Evolutionary conservation across 2,888 invertebrate species (phyloP), one percentile per base, ranked within the genome.

Genomic region (Endotricha flammealis): DNA sequence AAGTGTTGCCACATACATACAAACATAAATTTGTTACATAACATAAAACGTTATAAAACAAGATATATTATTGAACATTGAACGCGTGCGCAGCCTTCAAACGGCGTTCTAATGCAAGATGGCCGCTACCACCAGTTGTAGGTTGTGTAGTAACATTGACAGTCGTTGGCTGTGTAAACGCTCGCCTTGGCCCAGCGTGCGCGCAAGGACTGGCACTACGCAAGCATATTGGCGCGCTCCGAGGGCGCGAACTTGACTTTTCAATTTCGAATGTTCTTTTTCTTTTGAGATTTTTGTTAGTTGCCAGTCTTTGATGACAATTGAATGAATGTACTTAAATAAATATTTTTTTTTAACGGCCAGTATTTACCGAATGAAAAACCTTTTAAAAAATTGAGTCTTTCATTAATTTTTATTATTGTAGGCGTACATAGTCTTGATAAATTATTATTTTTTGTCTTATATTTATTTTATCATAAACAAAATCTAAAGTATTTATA

Each of bases 131-230:
- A 39, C 38, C 41, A 36, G 42, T 52, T 46, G 54, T 55, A 58
- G 53, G 57, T 57, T 59, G 52, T 59, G 53, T 66, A 62, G 68
- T 68, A 62, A 69, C 68, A 69, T 69, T 69, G 68, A 66, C 68
- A 61, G 54, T 55, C 48, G 48, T 44, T 20, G 39, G 59, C 58
- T 51, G 56, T 53, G 52, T 52, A 51, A 58, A 55, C 53, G 52
- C 40, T 57, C 50, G 66, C 64, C 68, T 64, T 64, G 66, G 64
- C 62, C 62, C 57, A 52, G 56, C 62, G 57, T 55, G 48, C 34
- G 60, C 62, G 57, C 63, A 58, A 76, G 75, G 74, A 74, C 75
- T 61, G 50, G 50, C 48, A 44, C 50, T 48, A 53, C 47, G 47
- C 46, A 45, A 49, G 51, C 44, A 46, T 48, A 44, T 46, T 54